Evolutionary conservation across 2,888 invertebrate genomes (phyloP).

Genomic region (Cataglyphis rosenhaueri): DNA sequence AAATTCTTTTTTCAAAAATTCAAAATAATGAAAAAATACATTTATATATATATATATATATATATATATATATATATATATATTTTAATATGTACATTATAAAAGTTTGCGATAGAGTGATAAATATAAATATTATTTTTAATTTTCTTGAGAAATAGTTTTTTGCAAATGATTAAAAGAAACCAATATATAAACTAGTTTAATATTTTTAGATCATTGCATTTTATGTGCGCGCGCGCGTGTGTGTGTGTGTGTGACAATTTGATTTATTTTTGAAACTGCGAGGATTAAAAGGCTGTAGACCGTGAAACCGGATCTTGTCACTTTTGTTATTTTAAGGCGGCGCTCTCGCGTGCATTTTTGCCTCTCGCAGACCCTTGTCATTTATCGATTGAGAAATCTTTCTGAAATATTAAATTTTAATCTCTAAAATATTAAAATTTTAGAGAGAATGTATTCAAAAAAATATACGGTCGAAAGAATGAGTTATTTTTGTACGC

Average conservation of each 20-base stretch:
- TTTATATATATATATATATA: neutral
- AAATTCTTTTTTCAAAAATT: neutral
- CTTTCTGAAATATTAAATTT: conserved; percentile 46
- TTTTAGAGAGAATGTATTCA: neutral
- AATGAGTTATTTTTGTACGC: neutral
- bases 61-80: no score
- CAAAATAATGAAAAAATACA: neutral
- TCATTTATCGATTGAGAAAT: conserved; percentile 54
- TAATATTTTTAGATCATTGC: conserved; percentile 13
- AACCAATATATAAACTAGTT: conserved; percentile 1
- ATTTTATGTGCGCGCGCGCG: neutral
- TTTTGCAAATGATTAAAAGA: neutral
- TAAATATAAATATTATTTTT: neutral
- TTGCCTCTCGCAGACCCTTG: conserved; percentile 60
- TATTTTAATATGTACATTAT: neutral
- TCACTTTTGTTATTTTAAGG: conserved; percentile 42
- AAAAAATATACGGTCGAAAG: neutral
- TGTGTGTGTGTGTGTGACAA: neutral
- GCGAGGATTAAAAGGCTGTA: conserved; percentile 59
- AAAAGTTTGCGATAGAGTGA: neutral
- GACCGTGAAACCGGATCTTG: conserved; percentile 65
- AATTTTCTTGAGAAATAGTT: neutral
- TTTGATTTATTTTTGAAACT: conserved; percentile 35
- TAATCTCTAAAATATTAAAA: neutral
- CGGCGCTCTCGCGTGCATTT: conserved; percentile 51